Base-by-base conservation (phyloP, 2,888 invertebrate genomes). In the Euspilapteryx auroguttella region DNA sequence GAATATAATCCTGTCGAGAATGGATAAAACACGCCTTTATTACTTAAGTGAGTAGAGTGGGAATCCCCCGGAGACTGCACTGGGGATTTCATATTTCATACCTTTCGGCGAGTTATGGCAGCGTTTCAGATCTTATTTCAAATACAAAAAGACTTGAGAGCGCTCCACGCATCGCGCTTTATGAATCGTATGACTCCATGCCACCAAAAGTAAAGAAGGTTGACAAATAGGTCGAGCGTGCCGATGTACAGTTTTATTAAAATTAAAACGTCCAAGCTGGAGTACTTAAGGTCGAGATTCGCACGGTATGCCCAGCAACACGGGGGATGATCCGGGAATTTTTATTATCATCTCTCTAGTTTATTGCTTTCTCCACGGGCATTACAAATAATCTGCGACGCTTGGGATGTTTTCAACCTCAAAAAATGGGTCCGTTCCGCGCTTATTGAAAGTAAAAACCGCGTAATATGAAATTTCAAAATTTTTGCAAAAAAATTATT, bases 21-120 rank as follows among this genome's bases (percentile, higher is more conserved):
- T 69, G 65, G 66, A 69, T 71, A 71, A 71, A 75, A 73, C 56
- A 66, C 69, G 71, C 69, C 73, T 75, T 71, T 75, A 73, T 73
- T 68, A 66, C 73, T 68, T 62, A 61, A 61, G 64, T 62, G 56
- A 55, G 62, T 71, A 63, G 68, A 65, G 61, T 65, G 64, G 55
- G 55, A 73, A 68, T 71, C 64, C 61, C 50, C 49, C 62, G 58
- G 47, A 49, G 47, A 44, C 41, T 49, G 48, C 54, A 55, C 53
- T 38, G 45, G 54, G 61, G 53, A 61, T 59, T 66, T 61, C 56
- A 55, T 58, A 57, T 62, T 64, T 63, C 52, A 59, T 58, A n/a
- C n/a, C n/a, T n/a, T n/a, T n/a, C n/a, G n/a, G n/a, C n/a, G n/a
- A n/a, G n/a, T n/a, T n/a, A n/a, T n/a, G n/a, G n/a, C n/a, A n/a